Base-by-base conservation (phyloP, 37 sponge, comb jelly and placozoan genomes). In the Amphimedon queenslandica region DNA sequence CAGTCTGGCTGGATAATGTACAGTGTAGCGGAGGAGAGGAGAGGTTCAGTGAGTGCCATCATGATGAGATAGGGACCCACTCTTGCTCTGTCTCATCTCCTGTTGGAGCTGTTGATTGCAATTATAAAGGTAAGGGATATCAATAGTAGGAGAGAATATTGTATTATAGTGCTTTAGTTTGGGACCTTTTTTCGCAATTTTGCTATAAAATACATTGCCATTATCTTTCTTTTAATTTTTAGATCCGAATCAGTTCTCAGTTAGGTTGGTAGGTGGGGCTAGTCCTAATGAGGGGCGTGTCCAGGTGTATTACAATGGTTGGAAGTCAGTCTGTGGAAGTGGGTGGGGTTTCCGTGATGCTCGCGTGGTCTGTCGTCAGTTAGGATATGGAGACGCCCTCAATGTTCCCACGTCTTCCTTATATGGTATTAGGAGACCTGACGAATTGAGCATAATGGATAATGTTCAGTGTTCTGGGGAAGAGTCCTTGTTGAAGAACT, bases 1-100 rank as follows among this genome's bases (percentile, higher is more conserved):
- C 72, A 77, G 77, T 82, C 6, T 88, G 88, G 88, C 69, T 88
- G 64, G 71, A 75, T 56, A 58, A 79, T 57, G 58, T 88, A 2
- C n/a, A 66, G 58, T 88, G 89, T 51, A 63, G 32, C 33, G 89
- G 84, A 21, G 72, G 27, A n/a, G 61, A 60, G 61, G 8, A 13
- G 8, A n/a, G 61, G 40, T 72, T 84, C 58, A 60, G 67, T 57
- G 71, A 72, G 0, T 84, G 85, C 39, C 10, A 1, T 40, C 38
- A 66, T 31, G 40, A 67, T 23, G 74, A 36, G 55, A 78, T 78
- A 79, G 85, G 85, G 1, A 38, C 35, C 30, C 53, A 47, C 13
- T 47, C 53, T 18, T 47, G 53, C 13, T 47, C 53, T 18, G 53
- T 8, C 8, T 18, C 8, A 8, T 18, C 13, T 47, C 53, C 8